These are phyloP conservation scores for Ylistrum balloti DNA, from an alignment of 1,140 invertebrate species.

Conservation along the genomic window DNA sequence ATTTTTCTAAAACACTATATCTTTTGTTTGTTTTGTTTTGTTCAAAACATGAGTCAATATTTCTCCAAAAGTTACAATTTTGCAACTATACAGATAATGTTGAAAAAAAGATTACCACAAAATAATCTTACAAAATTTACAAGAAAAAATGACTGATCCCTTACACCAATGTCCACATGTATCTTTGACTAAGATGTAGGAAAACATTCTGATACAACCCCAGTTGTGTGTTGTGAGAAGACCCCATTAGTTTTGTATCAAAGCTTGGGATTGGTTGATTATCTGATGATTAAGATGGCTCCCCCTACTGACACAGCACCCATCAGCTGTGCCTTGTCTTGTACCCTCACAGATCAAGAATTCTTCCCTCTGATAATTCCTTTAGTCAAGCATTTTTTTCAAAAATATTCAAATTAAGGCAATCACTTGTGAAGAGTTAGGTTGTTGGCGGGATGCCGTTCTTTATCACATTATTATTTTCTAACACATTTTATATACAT, in stretches of 20 bases:
- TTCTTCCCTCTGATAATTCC: constrained; percentile 33
- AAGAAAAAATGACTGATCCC: neutral
- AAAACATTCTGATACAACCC: neutral
- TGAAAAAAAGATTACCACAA: neutral
- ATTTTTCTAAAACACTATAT: too few species aligned
- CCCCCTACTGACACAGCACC: constrained; percentile 3
- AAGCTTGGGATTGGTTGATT: constrained; percentile 14
- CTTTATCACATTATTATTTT: neutral
- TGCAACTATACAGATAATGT: too few species aligned
- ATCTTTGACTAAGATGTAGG: neutral
- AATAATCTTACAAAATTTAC: neutral
- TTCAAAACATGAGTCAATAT: too few species aligned
- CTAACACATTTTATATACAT: neutral
- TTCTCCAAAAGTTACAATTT: too few species aligned
- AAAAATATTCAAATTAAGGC: neutral
- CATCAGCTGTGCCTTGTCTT: constrained; percentile 4
- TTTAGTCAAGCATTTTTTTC: neutral
- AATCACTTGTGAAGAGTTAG: neutral
- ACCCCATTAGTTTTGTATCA: neutral
- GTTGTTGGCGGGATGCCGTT: neutral
- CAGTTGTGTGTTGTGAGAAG: neutral
- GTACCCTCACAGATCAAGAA: neutral
- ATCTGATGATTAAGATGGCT: constrained; percentile 22
- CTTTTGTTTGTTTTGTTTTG: too few species aligned
- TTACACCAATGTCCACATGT: neutral